Evolutionary conservation across 1,140 invertebrate species (phyloP).

Genomic region (Probaryconus sp.): DNA sequence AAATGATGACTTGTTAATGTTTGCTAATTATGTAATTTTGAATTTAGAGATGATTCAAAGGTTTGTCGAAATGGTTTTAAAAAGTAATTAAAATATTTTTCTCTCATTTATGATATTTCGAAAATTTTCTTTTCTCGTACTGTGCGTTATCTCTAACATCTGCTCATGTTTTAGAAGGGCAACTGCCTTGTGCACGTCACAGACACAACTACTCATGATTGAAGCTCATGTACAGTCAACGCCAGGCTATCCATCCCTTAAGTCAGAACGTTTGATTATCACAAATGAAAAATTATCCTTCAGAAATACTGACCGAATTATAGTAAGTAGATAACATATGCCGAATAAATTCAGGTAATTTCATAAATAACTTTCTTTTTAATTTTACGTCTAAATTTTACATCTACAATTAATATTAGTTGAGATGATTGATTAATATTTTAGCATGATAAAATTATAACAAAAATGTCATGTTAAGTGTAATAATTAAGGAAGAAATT

Average conservation of each 20-base stretch:
- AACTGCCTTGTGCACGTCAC: slow-evolving; percentile 43
- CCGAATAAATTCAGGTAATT: slow-evolving; percentile 15
- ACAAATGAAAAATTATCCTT: slow-evolving; percentile 51
- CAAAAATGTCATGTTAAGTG: slow-evolving; percentile 14
- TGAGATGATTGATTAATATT: too few species aligned
- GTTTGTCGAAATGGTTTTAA: too few species aligned
- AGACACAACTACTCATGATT: slow-evolving; percentile 53
- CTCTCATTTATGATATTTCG: slow-evolving; percentile 14
- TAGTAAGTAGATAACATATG: slow-evolving; percentile 5
- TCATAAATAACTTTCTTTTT: neutral
- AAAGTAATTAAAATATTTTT: too few species aligned
- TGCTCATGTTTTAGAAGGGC: slow-evolving; percentile 43
- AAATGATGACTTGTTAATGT: too few species aligned
- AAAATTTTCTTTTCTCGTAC: slow-evolving; percentile 17
- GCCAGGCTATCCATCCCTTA: slow-evolving; percentile 39
- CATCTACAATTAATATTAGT: too few species aligned
- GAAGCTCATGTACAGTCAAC: slow-evolving; percentile 36
- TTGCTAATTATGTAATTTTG: too few species aligned
- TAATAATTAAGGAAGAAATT: slow-evolving; percentile 23
- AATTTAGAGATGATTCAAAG: too few species aligned
- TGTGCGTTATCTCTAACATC: slow-evolving; percentile 47
- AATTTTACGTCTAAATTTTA: slow-evolving; percentile 12
- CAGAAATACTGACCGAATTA: slow-evolving; percentile 22
- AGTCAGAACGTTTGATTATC: slow-evolving; percentile 52
- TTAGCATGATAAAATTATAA: slow-evolving; percentile 13